These are phyloP conservation scores for Mycteria americana DNA, from an alignment of 2,797 vertebrate genomes.

Conservation along the genomic window DNA sequence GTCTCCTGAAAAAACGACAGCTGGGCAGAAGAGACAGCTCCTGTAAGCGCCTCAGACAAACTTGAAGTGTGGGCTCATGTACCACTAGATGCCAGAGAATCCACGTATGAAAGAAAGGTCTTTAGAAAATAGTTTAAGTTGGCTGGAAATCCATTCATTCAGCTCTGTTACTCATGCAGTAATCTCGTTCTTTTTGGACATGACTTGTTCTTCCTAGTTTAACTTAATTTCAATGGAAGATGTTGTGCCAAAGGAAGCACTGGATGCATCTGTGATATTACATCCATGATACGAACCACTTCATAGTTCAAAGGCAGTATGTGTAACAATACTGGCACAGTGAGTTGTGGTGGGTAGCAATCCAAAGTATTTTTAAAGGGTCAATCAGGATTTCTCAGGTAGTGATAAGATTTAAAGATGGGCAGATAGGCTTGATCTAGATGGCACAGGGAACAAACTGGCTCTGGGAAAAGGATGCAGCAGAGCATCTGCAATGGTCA, in stretches of 20 bases:
- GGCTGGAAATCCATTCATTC: neutral
- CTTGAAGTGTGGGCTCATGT: neutral
- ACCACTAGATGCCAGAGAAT: neutral
- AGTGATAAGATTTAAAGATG: neutral
- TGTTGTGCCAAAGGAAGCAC: neutral
- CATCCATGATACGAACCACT: neutral
- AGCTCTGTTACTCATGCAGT: neutral
- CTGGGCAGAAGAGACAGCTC: neutral
- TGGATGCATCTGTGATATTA: neutral
- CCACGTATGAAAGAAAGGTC: neutral
- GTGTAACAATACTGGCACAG: neutral
- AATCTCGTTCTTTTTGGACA: neutral
- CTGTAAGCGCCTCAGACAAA: neutral
- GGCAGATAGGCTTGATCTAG: neutral
- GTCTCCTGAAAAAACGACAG: neutral
- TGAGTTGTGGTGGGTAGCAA: neutral
- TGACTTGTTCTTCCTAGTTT: neutral
- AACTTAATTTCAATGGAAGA: neutral
- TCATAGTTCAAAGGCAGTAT: neutral
- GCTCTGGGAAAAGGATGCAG: neutral
- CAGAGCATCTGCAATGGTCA: neutral
- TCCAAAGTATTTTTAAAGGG: neutral
- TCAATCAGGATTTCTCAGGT: neutral
- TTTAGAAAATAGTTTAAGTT: neutral
- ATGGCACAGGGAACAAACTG: neutral